Percentiles rank a stretch among this genome's conserved stretches.
Conservation (phyloP, 2,888 invertebrate genomes). For the Agelastica alni region DNA sequence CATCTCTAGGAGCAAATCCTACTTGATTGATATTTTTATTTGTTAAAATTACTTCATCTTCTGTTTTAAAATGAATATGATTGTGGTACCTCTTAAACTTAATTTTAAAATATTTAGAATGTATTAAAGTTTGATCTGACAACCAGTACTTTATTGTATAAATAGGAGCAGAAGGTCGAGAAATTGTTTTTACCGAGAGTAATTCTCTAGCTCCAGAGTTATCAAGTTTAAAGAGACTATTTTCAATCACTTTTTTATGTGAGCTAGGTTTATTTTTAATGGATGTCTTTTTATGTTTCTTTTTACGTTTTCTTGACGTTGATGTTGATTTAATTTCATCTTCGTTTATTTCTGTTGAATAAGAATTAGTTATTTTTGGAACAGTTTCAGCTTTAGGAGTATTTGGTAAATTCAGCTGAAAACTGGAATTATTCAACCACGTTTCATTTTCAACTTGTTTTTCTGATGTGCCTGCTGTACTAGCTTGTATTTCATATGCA, state of each 20-base stretch:
- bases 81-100: conserved; percentile 50
- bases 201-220: conserved; percentile 60
- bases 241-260: conserved; percentile 13
- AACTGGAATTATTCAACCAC: conserved; percentile 58
- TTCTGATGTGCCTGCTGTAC: conserved; percentile 24
- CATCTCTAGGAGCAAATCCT: conserved; percentile 36
- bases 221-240: conserved; percentile 39
- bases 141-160: conserved; percentile 52
- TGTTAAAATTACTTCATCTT: conserved; percentile 42
- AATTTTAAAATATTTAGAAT: conserved; percentile 34
- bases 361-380: conserved; percentile 6
- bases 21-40: conserved; percentile 39
- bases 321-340: conserved; percentile 6
- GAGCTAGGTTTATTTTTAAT: conserved; percentile 39
- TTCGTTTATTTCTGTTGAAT: neutral
- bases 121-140: conserved; percentile 28
- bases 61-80: conserved; percentile 32
- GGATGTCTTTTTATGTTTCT: conserved; percentile 44
- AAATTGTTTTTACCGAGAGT: conserved; percentile 64
- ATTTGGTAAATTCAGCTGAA: conserved; percentile 43
- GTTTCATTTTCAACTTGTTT: conserved; percentile 18
- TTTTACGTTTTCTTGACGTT: conserved; percentile 32
- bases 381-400: neutral
- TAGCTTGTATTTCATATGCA: conserved; percentile 54
- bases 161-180: conserved; percentile 67